Conservation (phyloP, 1,140 invertebrate genomes). For the Drosophila burlai region DNA sequence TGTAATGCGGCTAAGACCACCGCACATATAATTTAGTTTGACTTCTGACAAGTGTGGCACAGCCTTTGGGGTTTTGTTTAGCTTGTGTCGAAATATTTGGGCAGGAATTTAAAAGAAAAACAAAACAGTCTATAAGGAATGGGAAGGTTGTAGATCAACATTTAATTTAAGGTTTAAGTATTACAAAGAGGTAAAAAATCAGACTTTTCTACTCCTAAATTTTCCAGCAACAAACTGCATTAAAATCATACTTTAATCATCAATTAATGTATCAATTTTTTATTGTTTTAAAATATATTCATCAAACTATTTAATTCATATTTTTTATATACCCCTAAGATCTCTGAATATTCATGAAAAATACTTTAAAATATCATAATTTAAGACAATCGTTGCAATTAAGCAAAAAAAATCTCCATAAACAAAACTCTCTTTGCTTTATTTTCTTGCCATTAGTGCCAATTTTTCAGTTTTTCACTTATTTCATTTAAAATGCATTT, state of each 20-base stretch:
- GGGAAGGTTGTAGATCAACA: too few species aligned
- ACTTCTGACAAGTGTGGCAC: constrained; percentile 40
- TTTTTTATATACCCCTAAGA: background rate
- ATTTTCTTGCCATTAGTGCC: constrained; percentile 10
- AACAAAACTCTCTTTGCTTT: background rate
- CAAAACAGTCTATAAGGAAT: background rate
- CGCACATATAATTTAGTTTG: constrained; percentile 42
- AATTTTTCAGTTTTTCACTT: constrained; percentile 27
- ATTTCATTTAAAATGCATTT: constrained; percentile 41
- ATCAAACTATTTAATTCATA: background rate
- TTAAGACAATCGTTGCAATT: background rate
- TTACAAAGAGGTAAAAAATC: background rate
- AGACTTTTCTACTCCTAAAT: background rate
- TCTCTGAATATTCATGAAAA: background rate
- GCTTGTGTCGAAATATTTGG: constrained; percentile 36
- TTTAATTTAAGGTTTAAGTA: background rate
- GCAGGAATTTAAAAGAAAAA: background rate
- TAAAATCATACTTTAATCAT: too few species aligned
- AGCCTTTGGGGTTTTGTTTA: constrained; percentile 23
- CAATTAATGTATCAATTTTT: background rate
- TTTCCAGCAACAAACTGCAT: background rate
- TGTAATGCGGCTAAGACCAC: constrained; percentile 59
- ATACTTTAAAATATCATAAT: background rate
- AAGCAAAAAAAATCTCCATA: background rate
- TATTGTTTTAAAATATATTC: background rate